Base-by-base conservation (phyloP, 2,113 vertebrate species). In the Rhagologus leucostigma region DNA sequence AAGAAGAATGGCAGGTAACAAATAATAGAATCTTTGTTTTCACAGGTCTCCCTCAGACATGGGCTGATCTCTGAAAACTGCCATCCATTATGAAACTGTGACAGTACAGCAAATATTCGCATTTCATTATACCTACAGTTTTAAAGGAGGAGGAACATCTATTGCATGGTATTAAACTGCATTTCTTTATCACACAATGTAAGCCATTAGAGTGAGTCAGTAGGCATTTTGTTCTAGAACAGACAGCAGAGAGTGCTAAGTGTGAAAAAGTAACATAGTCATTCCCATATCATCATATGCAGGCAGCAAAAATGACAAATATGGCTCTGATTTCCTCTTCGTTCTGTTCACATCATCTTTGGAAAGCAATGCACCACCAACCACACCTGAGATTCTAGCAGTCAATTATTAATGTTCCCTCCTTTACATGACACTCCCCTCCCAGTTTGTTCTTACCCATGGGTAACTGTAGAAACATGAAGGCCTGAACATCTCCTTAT, bases 141-240 rank as follows among this genome's bases (percentile, higher is more conserved):
- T 39, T 64, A 52, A 68, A 77, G 59, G 27, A 77, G 9, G 30
- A 60, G 27, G 22, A 68, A 80, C 19, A 63, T 35, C 13, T 70
- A 37, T 77, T 59, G 30, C 59, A 67, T 6, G 11, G 8, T 74
- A 30, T 42, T 49, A 75, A 91, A 74, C 9, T 15, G 23, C 35
- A 78, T 56, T 80, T 71, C 35, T 21, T 81, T 84, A 64, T 46
- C 57, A 92, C 68, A 52, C 29, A 53, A 49, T 46, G 44, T n/a
- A 67, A 94, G 24, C 67, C 35, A 73, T 82, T 70, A 50, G 6
- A 87, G 41, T 87, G 95, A 95, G 57, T 96, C 93, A 95, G 57
- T 49, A 69, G 64, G 49, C 64, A 95, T 89, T 92, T 67, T 94
- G 68, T 92, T 93, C 92, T 57, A 71, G 75, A 64, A 64, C 26